Evolutionary conservation across 2,888 invertebrate species (phyloP), one percentile per base, ranked within the genome.

Genomic region (Dryadula phaetusa): DNA sequence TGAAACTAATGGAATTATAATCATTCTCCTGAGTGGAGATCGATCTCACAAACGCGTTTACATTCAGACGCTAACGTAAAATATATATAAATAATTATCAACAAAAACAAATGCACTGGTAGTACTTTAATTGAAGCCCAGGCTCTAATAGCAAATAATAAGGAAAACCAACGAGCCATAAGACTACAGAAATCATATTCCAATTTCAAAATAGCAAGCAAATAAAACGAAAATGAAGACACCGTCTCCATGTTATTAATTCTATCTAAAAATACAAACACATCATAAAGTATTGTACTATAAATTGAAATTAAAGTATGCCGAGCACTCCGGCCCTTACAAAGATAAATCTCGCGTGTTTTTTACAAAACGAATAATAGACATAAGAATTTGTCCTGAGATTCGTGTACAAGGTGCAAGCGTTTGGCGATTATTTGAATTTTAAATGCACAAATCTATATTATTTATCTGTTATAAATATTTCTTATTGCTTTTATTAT

Each of bases 281-380:
- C 73, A 70, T 78, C 76, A 77, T 78, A 79, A 84, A 81, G 79
- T 82, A 85, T 85, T 76, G 82, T 80, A 80, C 82, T 85, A 90
- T 92, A 92, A 91, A 92, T 91, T 90, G 90, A 92, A 90, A 91
- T 90, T 91, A 90, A 88, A 90, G 88, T 90, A 83, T 80, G 77
- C 73, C 74, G 74, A 80, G 79, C 80, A 79, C 77, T 77, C 77
- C 80, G 83, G 82, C 82, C 84, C 84, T 84, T 83, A 84, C 87
- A 84, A 70, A 72, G 81, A 83, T 92, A 90, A 91, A 92, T 92
- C 89, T 90, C 84, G 73, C 68, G 74, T 79, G 84, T 84, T 84
- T 82, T 82, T 82, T 82, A 78, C 67, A 83, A 89, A 87, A 86
- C 82, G 82, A 88, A 87, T 86, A 85, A 87, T 88, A 86, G 86